Evolutionary conservation across 2,797 vertebrate genomes (phyloP).

Genomic region (Ceryle rudis): DNA sequence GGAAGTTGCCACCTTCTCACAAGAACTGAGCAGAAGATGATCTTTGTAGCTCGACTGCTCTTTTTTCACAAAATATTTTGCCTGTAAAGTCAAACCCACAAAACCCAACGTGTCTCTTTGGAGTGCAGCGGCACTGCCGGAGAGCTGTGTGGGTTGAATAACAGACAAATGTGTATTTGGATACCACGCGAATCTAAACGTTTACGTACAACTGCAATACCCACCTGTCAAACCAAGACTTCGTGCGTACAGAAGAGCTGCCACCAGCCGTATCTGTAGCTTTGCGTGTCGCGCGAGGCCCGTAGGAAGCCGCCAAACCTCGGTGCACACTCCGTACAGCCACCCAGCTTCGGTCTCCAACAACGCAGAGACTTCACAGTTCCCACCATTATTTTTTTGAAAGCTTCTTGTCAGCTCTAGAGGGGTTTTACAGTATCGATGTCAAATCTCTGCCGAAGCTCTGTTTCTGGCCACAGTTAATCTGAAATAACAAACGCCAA

Average conservation of each 20-base stretch:
- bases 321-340: neutral
- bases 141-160: neutral
- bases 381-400: neutral
- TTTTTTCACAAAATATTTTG: neutral
- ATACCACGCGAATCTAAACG: neutral
- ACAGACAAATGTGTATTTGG: neutral
- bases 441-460: slow-evolving; percentile 50
- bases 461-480: slow-evolving; percentile 57
- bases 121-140: fast-evolving
- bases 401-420: slow-evolving; percentile 42
- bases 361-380: neutral
- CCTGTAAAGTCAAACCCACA: neutral
- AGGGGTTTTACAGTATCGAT: slow-evolving; percentile 52
- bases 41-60: neutral
- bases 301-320: neutral
- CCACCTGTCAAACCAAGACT: neutral
- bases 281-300: neutral
- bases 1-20: fast-evolving
- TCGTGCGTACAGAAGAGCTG: neutral
- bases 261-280: neutral
- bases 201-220: fast-evolving
- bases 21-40: neutral
- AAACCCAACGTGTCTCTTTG: fast-evolving
- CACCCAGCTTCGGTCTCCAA: neutral
- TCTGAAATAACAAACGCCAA: slow-evolving; percentile 57